Evolutionary conservation across 2,797 vertebrate species (phyloP), one percentile per base, ranked within the genome.

Genomic region (Sebastes hopkinsi): DNA sequence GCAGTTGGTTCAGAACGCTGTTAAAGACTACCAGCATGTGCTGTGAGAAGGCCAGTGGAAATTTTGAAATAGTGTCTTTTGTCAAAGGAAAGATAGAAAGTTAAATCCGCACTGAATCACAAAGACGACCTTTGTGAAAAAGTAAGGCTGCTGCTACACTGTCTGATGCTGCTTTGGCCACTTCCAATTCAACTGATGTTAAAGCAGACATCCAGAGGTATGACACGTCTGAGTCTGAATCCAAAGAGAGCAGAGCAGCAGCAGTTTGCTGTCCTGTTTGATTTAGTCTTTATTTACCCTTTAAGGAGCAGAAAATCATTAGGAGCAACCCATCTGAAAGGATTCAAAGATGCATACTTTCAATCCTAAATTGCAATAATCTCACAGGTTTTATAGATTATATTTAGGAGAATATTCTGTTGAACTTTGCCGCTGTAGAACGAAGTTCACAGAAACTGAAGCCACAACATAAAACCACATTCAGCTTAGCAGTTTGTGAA

Each of bases 101-200:
- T 61, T 66, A 73, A 76, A 78, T 78, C 65, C 67, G 67, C 67
- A 71, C 11, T 54, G 13, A 79, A 75, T 77, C 32, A 67, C n/a
- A 68, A 82, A 78, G 70, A 29, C 38, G 62, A 34, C 9, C 22
- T 27, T 50, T 65, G 27, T 42, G 20, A 12, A 36, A 68, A 30
- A 50, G 71, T 42, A 76, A 75, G 73, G 32, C 29, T 61, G 29
- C n/a, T 38, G 32, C 67, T 67, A 71, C 81, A 50, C 27, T 5
- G 54, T 20, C 68, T 72, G 23, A 67, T 67, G 54, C 73, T 29
- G 12, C 58, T 77, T 61, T 61, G 56, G 32, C 22, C 36, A 36
- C 56, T 69, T 75, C 34, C 67, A 30, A n/a, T 73, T 54, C 34
- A 67, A 16, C 32, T 64, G 8, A 25, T 46, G 38, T 71, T 42